These are phyloP conservation scores for Porites australiensis DNA, from an alignment of 64 coral and sea anemone species.

Conservation along the genomic window DNA sequence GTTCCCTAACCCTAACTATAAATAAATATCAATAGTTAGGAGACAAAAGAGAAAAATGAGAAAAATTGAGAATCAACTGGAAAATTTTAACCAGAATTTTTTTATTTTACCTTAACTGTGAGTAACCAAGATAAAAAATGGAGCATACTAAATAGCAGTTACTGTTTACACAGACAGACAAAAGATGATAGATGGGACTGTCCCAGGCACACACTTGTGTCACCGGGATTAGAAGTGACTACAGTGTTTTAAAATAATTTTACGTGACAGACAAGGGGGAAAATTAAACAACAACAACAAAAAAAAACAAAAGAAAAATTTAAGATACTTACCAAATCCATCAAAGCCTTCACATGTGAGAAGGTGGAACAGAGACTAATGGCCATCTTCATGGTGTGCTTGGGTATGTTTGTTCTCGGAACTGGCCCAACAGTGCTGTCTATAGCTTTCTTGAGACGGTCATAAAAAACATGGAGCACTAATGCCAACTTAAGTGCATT, in stretches of 20 bases:
- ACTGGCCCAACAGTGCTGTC: slow-evolving; percentile 29
- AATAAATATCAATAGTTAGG: neutral
- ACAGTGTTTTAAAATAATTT: neutral
- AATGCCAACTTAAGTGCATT: slow-evolving; percentile 31
- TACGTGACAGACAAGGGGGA: no score
- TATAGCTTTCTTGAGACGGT: slow-evolving; percentile 23
- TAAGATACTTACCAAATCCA: neutral
- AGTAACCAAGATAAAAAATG: neutral
- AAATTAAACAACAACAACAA: no score
- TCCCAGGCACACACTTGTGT: no score
- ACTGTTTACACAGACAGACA: neutral
- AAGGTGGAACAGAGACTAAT: slow-evolving; percentile 1
- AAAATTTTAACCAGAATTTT: neutral
- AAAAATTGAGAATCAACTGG: neutral
- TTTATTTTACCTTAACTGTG: neutral
- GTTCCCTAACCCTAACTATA: neutral
- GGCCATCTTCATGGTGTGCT: slow-evolving; percentile 17
- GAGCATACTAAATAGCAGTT: neutral
- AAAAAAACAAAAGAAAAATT: no score
- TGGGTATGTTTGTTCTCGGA: neutral
- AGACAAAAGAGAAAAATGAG: neutral
- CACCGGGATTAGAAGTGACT: neutral
- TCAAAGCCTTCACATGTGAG: neutral
- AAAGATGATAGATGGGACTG: neutral
- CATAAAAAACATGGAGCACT: neutral